Evolutionary conservation across 2,797 vertebrate species (phyloP).

Genomic region (Danio choprae): DNA sequence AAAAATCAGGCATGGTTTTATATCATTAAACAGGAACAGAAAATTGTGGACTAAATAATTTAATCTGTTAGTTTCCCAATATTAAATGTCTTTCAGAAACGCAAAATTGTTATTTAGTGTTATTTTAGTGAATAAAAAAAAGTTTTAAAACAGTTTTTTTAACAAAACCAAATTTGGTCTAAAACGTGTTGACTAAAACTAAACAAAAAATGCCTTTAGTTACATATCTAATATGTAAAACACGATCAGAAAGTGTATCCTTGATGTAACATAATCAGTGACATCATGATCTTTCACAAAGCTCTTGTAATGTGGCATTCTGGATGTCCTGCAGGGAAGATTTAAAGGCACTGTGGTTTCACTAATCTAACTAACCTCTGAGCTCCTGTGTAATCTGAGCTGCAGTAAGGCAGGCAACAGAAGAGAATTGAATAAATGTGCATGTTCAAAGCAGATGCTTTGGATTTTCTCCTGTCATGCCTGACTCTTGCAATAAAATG

Average conservation of each 20-base stretch:
- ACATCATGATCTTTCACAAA: slow-evolving; percentile 7
- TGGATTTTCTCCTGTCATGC: slow-evolving; percentile 65
- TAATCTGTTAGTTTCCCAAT: too few species aligned
- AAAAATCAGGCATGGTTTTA: too few species aligned
- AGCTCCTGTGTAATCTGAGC: slow-evolving; percentile 17
- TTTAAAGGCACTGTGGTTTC: slow-evolving; percentile 15
- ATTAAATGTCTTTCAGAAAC: neutral
- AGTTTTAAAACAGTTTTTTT: neutral
- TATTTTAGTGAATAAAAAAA: too few species aligned
- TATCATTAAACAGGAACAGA: too few species aligned
- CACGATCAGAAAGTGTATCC: neutral
- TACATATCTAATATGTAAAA: neutral
- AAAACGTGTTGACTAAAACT: neutral
- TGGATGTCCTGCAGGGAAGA: slow-evolving; percentile 26
- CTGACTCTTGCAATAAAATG: slow-evolving; percentile 69
- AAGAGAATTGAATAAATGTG: slow-evolving; percentile 48
- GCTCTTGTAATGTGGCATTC: slow-evolving; percentile 12
- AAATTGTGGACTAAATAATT: too few species aligned
- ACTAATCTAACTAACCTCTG: slow-evolving; percentile 33
- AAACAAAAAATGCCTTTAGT: neutral
- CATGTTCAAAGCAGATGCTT: slow-evolving; percentile 58
- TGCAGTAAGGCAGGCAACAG: neutral
- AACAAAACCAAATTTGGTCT: neutral
- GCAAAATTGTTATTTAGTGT: neutral
- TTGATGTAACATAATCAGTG: slow-evolving; percentile 22